Evolutionary conservation across 2,797 vertebrate species (phyloP), one percentile per base, ranked within the genome.

Genomic region (Streptopelia turtur): DNA sequence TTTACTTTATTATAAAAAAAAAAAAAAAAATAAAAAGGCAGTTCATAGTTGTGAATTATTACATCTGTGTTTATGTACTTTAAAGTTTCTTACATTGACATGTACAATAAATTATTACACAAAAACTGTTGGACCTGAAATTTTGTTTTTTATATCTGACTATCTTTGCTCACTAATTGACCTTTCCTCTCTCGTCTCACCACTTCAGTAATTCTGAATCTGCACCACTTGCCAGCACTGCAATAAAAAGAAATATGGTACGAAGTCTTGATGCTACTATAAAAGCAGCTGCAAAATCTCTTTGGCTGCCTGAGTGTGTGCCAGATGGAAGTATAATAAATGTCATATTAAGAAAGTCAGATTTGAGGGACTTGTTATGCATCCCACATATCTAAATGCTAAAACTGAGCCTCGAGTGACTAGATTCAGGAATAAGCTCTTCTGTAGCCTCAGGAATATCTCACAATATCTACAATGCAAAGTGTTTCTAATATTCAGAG

Each of bases 321-420:
- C 70, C 91, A 96, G 93, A 92, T 90, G 90, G 31, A 91, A 86
- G 61, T 64, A 75, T 68, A 95, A 86, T 78, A 95, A 90, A 81
- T 70, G 74, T 81, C 69, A 85, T 16, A 72, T 66, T 83, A 90
- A 92, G 49, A 47, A 66, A 89, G 76, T 82, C 66, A 52, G 79
- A 91, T 95, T 47, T 84, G 84, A 94, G 77, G 69, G 59, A 92
- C 70, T 30, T 0, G 2, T 81, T 87, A 43, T 82, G 50, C 33
- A 91, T 66, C 20, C 55, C 68, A 75, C 37, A 77, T 80, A 94
- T 95, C 94, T 82, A 89, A 92, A 95, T 27, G 33, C 33, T 93
- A 83, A 82, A 92, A 90, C 16, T 90, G 81, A 82, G 74, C 95
- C 83, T 84, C 18, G 41, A 88, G 61, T 24, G 50, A 84, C 77